Percentiles rank a stretch among this genome's conserved stretches.
Conservation (phyloP, 2,113 vertebrate genomes). For the Malurus elegans region DNA sequence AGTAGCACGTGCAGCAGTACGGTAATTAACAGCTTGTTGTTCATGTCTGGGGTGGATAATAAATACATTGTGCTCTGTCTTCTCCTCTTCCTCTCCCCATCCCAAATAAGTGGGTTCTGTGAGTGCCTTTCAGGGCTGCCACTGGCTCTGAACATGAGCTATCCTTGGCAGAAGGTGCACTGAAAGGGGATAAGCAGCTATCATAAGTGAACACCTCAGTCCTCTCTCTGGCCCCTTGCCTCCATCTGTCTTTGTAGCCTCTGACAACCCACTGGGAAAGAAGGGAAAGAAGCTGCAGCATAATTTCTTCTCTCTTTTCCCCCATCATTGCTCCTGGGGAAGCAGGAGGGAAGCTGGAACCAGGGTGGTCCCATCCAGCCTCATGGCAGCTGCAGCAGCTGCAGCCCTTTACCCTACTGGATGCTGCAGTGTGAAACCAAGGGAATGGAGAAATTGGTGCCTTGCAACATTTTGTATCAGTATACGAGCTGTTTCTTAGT, state of each 20-base stretch:
- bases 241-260: neutral
- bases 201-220: rapidly evolving
- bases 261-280: neutral
- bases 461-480: neutral
- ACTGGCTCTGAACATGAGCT: neutral
- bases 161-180: neutral
- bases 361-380: neutral
- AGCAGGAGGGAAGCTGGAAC: neutral
- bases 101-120: neutral
- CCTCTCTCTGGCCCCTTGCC: neutral
- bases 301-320: neutral
- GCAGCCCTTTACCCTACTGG: neutral
- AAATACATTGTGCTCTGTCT: neutral
- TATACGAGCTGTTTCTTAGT: neutral
- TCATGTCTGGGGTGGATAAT: neutral
- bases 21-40: neutral
- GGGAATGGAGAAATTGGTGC: neutral
- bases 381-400: rapidly evolving
- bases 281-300: neutral
- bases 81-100: neutral
- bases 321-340: neutral
- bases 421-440: neutral
- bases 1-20: neutral
- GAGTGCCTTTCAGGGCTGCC: neutral
- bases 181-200: neutral